Base-by-base conservation (phyloP, 1,140 invertebrate genomes). In the Phortica variegata region DNA sequence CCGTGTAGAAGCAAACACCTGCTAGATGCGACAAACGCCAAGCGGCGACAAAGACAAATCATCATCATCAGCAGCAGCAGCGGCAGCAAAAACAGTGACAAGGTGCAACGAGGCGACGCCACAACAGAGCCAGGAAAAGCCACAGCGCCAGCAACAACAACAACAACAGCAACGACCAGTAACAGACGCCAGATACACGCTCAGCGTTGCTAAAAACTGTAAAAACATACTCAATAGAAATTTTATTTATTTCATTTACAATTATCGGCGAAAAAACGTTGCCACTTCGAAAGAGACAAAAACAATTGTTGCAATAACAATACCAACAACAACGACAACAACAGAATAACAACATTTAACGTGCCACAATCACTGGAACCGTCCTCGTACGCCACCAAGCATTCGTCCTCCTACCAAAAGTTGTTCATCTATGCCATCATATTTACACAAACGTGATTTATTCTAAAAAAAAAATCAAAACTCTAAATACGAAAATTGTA, bases 371-470 rank as follows among this genome's bases (percentile, higher is more conserved):
- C 16, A 12, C n/a, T 19, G n/a, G n/a, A n/a, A n/a, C n/a, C n/a
- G n/a, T n/a, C n/a, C 34, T 36, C 1, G n/a, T n/a, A 23, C 18
- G 7, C 13, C 17, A 32, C n/a, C 13, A 18, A 9, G n/a, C 10
- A 17, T 10, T 15, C 7, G 21, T 31, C 10, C n/a, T n/a, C n/a
- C n/a, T n/a, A n/a, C 36, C 17, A 40, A 10, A 37, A 52, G 31
- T 19, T 37, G 26, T 5, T 34, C 33, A 15, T 5, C 33, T 10
- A 34, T 53, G 56, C 51, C 56, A 52, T 52, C 29, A 48, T 61
- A 59, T 65, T 65, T 56, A 61, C 59, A 49, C 50, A 53, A 62
- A 50, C 63, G 63, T 66, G 63, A 66, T 66, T 65, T 65, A 56
- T 49, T 62, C 55, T 18, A 43, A 29, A 29, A 29, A 29, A 29